A percentile compares a stretch with the other conserved stretches of the same genome.
Conservation (phyloP, 2,797 vertebrate species). For the Bucorvus abyssinicus region DNA sequence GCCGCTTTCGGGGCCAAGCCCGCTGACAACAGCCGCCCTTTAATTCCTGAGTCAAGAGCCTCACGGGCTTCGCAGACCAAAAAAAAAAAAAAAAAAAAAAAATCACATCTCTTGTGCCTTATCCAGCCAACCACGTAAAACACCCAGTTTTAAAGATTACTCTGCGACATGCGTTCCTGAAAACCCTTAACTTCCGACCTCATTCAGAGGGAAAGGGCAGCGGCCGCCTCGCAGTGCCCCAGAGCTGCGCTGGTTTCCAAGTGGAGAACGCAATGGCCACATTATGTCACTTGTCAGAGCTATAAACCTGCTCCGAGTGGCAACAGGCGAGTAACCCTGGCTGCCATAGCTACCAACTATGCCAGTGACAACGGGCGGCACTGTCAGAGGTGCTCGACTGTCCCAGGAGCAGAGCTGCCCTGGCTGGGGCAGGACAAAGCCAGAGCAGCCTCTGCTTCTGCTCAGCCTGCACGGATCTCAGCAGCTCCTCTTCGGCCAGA, state of each 20-base stretch:
- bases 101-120: not conserved
- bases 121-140: not conserved
- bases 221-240: accelerated
- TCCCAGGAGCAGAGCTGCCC: not conserved
- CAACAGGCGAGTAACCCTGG: not conserved
- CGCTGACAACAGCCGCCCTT: not conserved
- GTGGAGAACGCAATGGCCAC: not conserved
- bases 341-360: not conserved
- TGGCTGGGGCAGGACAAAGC: not conserved
- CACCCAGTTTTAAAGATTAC: not conserved
- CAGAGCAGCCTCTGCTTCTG: not conserved
- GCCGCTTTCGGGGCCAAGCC: not conserved
- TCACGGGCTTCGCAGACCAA: not conserved
- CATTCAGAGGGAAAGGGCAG: not conserved
- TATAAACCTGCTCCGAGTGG: not conserved
- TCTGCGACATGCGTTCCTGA: not conserved
- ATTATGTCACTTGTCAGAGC: not conserved
- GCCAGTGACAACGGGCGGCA: accelerated
- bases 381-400: not conserved
- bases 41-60: not conserved
- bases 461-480: not conserved
- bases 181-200: not conserved
- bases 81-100: no score
- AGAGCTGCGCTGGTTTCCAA: not conserved
- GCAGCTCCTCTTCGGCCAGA: not conserved